Evolutionary conservation across 1,140 invertebrate species (phyloP).

Genomic region (Drosophila orosa): DNA sequence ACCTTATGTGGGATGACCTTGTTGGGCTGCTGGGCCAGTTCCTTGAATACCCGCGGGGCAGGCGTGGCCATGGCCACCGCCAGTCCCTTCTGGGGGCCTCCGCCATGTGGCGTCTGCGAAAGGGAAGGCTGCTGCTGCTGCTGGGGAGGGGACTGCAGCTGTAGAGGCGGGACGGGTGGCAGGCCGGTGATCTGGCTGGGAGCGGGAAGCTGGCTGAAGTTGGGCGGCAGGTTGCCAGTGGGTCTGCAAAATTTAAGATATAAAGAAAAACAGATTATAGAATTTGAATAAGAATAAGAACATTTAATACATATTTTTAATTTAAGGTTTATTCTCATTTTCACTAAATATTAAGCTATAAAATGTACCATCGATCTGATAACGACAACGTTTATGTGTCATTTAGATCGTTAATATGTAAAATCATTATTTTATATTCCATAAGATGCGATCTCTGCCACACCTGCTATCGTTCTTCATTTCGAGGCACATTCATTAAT

Average conservation of each 20-base stretch:
- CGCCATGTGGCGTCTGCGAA: conserved; percentile 12
- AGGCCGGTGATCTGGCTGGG: conserved; percentile 59
- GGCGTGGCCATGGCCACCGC: conserved; percentile 80
- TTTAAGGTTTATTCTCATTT: neutral
- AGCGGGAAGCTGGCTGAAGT: conserved; percentile 57
- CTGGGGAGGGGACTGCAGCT: conserved; percentile 23
- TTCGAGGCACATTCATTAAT: neutral
- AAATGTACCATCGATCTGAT: neutral
- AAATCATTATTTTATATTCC: neutral
- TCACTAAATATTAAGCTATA: neutral
- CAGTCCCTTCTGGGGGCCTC: conserved; percentile 43
- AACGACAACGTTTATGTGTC: neutral
- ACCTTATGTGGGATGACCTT: conserved; percentile 43
- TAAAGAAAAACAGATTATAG: neutral
- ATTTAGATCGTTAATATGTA: neutral
- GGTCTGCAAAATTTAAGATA: conserved; percentile 31
- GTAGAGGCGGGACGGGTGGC: conserved; percentile 50
- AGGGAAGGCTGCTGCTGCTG: conserved; percentile 25
- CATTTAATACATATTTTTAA: too few species aligned
- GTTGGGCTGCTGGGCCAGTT: conserved; percentile 73
- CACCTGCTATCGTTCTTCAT: neutral
- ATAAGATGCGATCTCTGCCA: neutral
- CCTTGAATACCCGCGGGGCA: conserved; percentile 78
- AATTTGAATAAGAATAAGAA: too few species aligned
- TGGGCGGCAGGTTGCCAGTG: conserved; percentile 64